Evolutionary conservation across 2,888 invertebrate species (phyloP), one percentile per base, ranked within the genome.

Genomic region (Pseudococcus longispinus): DNA sequence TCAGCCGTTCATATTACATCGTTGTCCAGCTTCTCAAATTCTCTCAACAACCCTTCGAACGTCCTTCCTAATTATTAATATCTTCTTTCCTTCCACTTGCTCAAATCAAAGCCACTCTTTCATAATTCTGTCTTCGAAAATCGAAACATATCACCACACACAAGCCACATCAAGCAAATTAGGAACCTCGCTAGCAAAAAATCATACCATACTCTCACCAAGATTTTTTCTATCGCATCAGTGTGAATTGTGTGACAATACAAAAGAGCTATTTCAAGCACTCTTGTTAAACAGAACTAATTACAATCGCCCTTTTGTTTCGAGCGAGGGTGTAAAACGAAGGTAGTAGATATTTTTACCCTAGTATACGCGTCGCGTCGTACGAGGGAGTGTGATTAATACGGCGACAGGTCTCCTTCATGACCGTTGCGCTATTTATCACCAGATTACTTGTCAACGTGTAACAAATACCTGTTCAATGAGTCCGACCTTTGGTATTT

Each of bases 271-370:
- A 80, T 80, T 32, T 80, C 20, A 42, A 80, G 77, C 77, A 80
- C 77, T 80, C 77, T 80, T 80, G 77, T 80, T 80, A 80, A 80
- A 80, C 77, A 80, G 77, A 80, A 80, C 77, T 80, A 80, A 80
- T 80, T 80, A 80, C 77, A 80, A 80, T 80, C 77, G 20, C 77
- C 77, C 77, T 80, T 80, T 80, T 80, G 77, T 80, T 80, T 80
- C 6, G 42, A 37, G 42, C 42, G 77, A 80, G 77, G 77, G 77
- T 32, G 77, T n/a, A 42, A 42, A 80, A 42, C 32, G 42, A 80
- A 32, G n/a, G 32, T 29, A 9, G 70, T 37, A 18, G 29, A 42
- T 80, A 80, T 80, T 80, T 80, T 42, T 80, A 80, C 77, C 77
- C 77, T 55, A n/a, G 6, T n/a, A 23, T 6, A 11, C 60, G 20